These are phyloP conservation scores for Chelonoidis abingdonii DNA, from an alignment of 2,113 vertebrate species.

Conservation along the genomic window DNA sequence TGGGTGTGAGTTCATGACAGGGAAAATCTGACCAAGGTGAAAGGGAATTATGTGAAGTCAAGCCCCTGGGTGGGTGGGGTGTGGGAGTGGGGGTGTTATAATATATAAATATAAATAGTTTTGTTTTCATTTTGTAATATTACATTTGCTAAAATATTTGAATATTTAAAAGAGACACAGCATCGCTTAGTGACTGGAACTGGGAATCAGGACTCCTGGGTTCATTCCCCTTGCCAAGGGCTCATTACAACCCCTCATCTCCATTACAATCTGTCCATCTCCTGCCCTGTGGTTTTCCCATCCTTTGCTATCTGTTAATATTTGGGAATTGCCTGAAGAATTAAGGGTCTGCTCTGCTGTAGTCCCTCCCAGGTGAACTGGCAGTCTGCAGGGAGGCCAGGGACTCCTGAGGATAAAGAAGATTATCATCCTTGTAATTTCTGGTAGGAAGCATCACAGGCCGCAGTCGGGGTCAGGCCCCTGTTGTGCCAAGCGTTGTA, in stretches of 20 bases:
- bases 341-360: not conserved
- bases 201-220: not conserved
- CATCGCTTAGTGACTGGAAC: constrained; percentile 50
- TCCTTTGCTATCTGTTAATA: not conserved
- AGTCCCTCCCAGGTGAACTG: not conserved
- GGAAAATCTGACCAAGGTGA: not conserved
- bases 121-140: not conserved
- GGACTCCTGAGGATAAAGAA: not conserved
- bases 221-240: not conserved
- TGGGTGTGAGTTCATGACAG: not conserved
- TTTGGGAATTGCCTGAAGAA: not conserved
- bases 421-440: not conserved
- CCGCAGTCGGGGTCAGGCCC: not conserved
- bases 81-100: no score
- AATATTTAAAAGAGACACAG: constrained; percentile 28
- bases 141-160: not conserved
- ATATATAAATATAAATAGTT: no score
- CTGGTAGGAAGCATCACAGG: not conserved
- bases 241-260: not conserved
- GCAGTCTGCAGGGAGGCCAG: not conserved
- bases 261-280: not conserved
- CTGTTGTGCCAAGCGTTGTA: not conserved
- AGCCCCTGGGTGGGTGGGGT: no score
- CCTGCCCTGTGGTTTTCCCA: not conserved
- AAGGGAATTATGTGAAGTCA: no score